phyloP scores from a whole-genome alignment of 2,797 vertebrate species.

The Dicrostonyx torquatus region DNA sequence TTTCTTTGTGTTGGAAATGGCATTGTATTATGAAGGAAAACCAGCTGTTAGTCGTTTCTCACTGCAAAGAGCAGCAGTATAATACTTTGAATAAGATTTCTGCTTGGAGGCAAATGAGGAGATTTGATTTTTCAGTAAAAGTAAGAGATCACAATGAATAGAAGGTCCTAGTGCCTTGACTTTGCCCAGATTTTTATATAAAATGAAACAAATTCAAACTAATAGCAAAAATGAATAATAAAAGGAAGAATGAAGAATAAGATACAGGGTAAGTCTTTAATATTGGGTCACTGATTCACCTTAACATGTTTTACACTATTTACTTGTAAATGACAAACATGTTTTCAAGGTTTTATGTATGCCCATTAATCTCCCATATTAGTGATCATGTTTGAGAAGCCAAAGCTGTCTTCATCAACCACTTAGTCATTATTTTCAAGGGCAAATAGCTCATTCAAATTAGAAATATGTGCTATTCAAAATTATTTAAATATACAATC shows the following conservation, averaged over 20 bases:
- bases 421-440: not conserved
- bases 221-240: not conserved
- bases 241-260: not conserved
- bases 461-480: slow-evolving; percentile 47
- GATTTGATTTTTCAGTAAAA: not conserved
- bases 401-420: not conserved
- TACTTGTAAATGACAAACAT: slow-evolving; percentile 11
- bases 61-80: not conserved
- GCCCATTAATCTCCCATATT: not conserved
- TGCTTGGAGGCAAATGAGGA: not conserved
- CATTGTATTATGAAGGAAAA: not conserved
- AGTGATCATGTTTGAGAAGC: not conserved
- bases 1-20: not conserved
- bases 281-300: not conserved
- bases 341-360: not conserved
- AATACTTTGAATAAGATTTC: not conserved
- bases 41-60: not conserved
- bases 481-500: slow-evolving; percentile 54
- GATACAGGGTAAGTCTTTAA: not conserved
- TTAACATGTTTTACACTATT: not conserved
- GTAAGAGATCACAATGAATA: not conserved
- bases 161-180: not conserved
- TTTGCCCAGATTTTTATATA: not conserved
- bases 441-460: slow-evolving; percentile 57
- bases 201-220: not conserved